Evolutionary conservation across 2,888 invertebrate genomes (phyloP).

Genomic region (Argyresthia albistria): DNA sequence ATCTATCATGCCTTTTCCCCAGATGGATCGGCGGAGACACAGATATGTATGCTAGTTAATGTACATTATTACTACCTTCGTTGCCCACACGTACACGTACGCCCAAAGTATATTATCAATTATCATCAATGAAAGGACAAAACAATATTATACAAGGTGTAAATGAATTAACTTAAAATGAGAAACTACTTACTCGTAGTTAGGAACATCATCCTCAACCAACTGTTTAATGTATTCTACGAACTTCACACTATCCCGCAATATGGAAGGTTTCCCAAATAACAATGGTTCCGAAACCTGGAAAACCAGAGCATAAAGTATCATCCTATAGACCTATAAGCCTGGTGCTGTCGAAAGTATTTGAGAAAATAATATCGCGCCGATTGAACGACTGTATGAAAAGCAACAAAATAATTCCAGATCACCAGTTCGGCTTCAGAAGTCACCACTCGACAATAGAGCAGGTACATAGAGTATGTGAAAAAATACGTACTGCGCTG

Average conservation of each 20-base stretch:
- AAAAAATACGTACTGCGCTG: conserved; percentile 5
- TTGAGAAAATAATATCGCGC: conserved; percentile 5
- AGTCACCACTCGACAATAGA: conserved; percentile 3
- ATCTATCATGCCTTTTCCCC: too few relatives aligned
- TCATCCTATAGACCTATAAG: conserved; percentile 16
- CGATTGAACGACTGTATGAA: not conserved
- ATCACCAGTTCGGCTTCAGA: conserved; percentile 12
- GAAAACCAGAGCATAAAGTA: conserved; percentile 11
- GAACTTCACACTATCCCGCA: conserved; percentile 5
- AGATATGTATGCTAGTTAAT: too few relatives aligned
- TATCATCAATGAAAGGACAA: too few relatives aligned
- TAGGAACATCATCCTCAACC: too few relatives aligned
- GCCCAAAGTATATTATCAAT: too few relatives aligned
- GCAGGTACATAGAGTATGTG: conserved; percentile 7
- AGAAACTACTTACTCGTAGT: too few relatives aligned
- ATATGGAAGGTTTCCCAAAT: conserved; percentile 16
- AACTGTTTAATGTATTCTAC: not conserved
- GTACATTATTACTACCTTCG: too few relatives aligned
- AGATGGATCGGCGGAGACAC: too few relatives aligned
- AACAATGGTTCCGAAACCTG: conserved; percentile 15
- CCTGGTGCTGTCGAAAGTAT: conserved; percentile 13
- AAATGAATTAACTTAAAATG: too few relatives aligned
- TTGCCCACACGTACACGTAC: too few relatives aligned
- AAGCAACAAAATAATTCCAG: not conserved
- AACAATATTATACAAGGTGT: too few relatives aligned